A percentile compares a stretch with the other conserved stretches of the same genome.
These are phyloP conservation scores for Microchirus variegatus DNA, from an alignment of 2,797 vertebrate species.

Conservation along the genomic window DNA sequence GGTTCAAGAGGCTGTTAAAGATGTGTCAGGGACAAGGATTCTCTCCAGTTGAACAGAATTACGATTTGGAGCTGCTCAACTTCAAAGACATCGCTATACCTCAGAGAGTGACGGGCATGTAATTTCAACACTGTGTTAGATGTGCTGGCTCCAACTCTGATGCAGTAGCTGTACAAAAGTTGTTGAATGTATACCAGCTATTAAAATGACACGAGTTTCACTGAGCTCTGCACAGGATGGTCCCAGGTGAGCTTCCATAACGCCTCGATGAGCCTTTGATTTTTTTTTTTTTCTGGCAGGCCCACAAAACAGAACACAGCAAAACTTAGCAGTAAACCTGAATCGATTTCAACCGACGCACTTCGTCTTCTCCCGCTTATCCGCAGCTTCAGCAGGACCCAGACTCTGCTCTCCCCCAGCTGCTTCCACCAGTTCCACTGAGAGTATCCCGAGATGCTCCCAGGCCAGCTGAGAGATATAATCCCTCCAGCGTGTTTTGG, in stretches of 20 bases:
- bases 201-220: constrained; percentile 52
- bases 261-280: constrained; percentile 12
- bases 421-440: too few relatives aligned
- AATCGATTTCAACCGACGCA: not conserved
- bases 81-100: constrained; percentile 63
- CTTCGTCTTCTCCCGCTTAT: too few relatives aligned
- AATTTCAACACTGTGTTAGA: constrained; percentile 57
- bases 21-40: constrained; percentile 64
- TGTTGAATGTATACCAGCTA: constrained; percentile 51
- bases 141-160: constrained; percentile 46
- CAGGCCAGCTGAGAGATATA: too few relatives aligned
- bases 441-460: too few relatives aligned
- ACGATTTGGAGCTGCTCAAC: constrained; percentile 58
- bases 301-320: not conserved
- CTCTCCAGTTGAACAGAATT: constrained; percentile 61
- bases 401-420: too few relatives aligned
- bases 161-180: constrained; percentile 48
- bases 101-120: constrained; percentile 60
- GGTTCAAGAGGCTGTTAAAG: constrained; percentile 50
- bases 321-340: not conserved
- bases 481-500: too few relatives aligned
- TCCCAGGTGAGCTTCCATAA: constrained; percentile 38
- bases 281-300: not conserved
- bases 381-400: too few relatives aligned
- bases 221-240: constrained; percentile 31